Percentiles rank a stretch among this genome's conserved stretches.
These are phyloP conservation scores for Apomyelois bistriatella DNA, from an alignment of 2,888 invertebrate species.

Conservation along the genomic window DNA sequence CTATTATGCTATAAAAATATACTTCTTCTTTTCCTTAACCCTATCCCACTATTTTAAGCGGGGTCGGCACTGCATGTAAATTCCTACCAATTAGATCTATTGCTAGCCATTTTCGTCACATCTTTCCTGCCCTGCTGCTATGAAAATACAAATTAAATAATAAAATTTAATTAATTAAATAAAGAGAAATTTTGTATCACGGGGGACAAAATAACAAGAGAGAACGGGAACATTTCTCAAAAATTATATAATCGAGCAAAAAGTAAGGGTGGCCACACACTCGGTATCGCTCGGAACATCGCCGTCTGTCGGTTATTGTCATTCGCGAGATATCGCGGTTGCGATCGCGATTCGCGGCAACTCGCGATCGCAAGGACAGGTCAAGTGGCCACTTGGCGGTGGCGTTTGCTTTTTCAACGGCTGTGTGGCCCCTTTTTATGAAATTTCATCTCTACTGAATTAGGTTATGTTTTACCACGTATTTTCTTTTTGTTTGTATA, in stretches of 20 bases:
- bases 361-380: conserved; percentile 37
- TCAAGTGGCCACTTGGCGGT: conserved; percentile 23
- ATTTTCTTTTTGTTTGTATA: neutral
- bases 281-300: conserved; percentile 46
- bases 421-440: conserved; percentile 6
- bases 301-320: conserved; percentile 63
- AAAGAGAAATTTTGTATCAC: too few species aligned
- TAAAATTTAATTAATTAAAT: too few species aligned
- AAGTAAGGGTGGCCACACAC: conserved; percentile 64
- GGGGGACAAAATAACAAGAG: neutral
- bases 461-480: neutral
- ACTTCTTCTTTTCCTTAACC: too few species aligned
- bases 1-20: too few species aligned
- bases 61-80: too few species aligned
- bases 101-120: too few species aligned
- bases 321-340: conserved; percentile 51
- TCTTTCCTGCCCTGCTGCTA: too few species aligned
- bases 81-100: too few species aligned
- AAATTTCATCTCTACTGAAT: neutral
- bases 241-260: conserved; percentile 55
- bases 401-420: neutral
- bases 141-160: too few species aligned
- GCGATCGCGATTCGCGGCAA: conserved; percentile 44
- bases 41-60: too few species aligned
- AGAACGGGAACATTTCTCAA: neutral